Evolutionary conservation across 2,888 invertebrate species (phyloP).

Genomic region (Eupithecia pulchellata): DNA sequence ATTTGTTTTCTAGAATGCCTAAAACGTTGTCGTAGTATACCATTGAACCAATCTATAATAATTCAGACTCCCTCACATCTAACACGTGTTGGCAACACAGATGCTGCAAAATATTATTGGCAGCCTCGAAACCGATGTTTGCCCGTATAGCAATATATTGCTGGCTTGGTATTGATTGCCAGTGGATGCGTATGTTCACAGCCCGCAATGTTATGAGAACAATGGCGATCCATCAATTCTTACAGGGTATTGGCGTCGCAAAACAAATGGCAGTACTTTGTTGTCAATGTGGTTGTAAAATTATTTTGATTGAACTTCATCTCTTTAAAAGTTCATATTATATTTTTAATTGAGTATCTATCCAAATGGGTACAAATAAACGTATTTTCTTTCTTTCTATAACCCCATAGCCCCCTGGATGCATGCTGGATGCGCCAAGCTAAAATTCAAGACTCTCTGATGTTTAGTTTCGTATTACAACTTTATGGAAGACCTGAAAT

Average conservation of each 20-base stretch:
- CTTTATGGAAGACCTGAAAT: too few relatives aligned
- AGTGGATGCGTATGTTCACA: not conserved
- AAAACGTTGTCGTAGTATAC: not conserved
- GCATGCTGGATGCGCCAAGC: not conserved
- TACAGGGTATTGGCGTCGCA: not conserved
- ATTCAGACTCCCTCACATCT: not conserved
- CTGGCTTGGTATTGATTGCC: not conserved
- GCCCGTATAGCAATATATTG: not conserved
- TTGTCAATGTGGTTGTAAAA: not conserved
- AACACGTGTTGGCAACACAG: not conserved
- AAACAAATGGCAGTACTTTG: not conserved
- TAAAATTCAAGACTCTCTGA: not conserved
- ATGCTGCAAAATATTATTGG: conserved; percentile 2
- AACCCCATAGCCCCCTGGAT: too few relatives aligned
- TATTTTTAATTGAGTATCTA: too few relatives aligned
- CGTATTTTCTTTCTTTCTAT: too few relatives aligned
- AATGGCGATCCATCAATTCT: not conserved
- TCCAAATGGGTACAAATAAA: too few relatives aligned
- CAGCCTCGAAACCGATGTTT: not conserved
- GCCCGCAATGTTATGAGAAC: not conserved
- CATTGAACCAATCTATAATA: not conserved
- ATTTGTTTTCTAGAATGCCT: not conserved
- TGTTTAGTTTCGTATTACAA: too few relatives aligned
- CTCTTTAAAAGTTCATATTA: not conserved
- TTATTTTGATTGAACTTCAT: not conserved